Evolutionary conservation across 2,888 invertebrate genomes (phyloP), one percentile per base, ranked within the genome.

Genomic region (Rutpela maculata): DNA sequence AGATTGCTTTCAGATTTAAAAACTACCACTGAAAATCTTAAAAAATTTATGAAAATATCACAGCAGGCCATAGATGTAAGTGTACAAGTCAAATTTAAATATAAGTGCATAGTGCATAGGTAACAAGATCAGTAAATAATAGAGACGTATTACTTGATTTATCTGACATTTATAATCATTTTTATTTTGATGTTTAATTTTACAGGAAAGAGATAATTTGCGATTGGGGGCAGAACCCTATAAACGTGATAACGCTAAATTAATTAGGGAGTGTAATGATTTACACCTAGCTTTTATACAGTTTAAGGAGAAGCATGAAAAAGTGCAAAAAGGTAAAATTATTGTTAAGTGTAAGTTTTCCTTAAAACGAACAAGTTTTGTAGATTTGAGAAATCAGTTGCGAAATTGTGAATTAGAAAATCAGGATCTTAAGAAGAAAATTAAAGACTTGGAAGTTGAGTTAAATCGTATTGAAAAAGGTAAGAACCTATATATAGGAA

Each of bases 1-100:
- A 93, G 93, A 86, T 89, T 98, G 76, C 90, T 97, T 72, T 93
- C 94, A 62, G 98, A 98, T 90, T 92, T 98, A 76, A 91, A 97
- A 78, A 95, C 95, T 88, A 97, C 97, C 10, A 97, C 97, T n/a
- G 94, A 95, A 83, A 96, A 95, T 86, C 91, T 97, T 73, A 94
- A 96, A 86, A 95, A 96, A 90, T 95, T 96, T 80, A 97, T 97
- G 92, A 92, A 93, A 78, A 90, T 95, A 83, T 93, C 95, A 7
- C 93, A 94, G 87, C 92, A 94, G 84, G 93, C 94, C 70, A 89
- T 93, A 43, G 92, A 94, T 91, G 94, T 94, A 88, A 83, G 79
- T 79, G 35, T 35, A 7, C 35, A 31, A 15, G 26, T 19, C 26
- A 22, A 43, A 11, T 43, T 60, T 31, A 43, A 11, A 1, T 50